phyloP scores from a whole-genome alignment of 2,888 invertebrate species.

The Phyto melanocephala region DNA sequence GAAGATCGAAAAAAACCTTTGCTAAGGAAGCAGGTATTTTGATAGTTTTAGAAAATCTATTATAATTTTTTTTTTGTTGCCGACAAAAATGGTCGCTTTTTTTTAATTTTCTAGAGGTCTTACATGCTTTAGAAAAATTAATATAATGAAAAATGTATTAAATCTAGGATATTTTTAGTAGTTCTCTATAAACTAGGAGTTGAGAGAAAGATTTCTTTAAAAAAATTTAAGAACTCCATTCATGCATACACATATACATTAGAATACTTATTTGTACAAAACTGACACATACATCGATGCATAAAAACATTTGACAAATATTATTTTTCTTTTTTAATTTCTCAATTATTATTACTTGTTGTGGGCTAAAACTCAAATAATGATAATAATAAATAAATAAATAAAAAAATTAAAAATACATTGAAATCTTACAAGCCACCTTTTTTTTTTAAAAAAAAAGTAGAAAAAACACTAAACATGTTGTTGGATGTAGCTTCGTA shows the following conservation, averaged over 20 bases:
- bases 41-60: too few relatives aligned
- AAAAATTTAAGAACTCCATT: background rate
- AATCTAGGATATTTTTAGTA: too few relatives aligned
- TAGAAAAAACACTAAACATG: slow-evolving; percentile 53
- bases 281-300: slow-evolving; percentile 18
- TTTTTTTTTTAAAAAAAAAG: slow-evolving; percentile 57
- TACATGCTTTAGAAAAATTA: too few relatives aligned
- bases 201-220: too few relatives aligned
- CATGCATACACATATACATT: background rate
- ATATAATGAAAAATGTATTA: too few relatives aligned
- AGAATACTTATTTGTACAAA: slow-evolving; percentile 6
- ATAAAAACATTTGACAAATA: background rate
- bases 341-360: slow-evolving; percentile 57
- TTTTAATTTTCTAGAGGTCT: too few relatives aligned
- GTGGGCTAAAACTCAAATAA: slow-evolving; percentile 66
- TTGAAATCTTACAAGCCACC: slow-evolving; percentile 57
- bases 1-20: too few relatives aligned
- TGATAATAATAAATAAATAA: slow-evolving; percentile 40
- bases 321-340: slow-evolving; percentile 35
- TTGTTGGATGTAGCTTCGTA: slow-evolving; percentile 66
- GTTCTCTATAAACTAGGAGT: too few relatives aligned
- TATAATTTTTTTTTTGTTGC: too few relatives aligned
- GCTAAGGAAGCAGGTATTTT: too few relatives aligned
- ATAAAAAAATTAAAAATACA: slow-evolving; percentile 10
- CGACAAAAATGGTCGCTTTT: too few relatives aligned